Evolutionary conservation across 2,797 vertebrate species (phyloP), one percentile per base, ranked within the genome.

Genomic region (Phrynocephalus guinanensis): DNA sequence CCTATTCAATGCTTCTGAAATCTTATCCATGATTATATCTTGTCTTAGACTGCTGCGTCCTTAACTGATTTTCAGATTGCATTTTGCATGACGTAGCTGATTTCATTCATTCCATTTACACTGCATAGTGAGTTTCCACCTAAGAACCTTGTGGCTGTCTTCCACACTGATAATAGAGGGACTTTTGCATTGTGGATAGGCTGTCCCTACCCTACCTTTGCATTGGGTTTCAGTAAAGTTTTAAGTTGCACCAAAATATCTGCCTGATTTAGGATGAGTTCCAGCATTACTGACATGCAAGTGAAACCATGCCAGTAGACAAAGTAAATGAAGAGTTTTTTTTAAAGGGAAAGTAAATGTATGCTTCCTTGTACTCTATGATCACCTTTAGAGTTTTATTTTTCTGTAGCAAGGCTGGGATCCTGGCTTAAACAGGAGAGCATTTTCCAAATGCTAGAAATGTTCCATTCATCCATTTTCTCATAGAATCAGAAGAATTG

Each of bases 41-140:
- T 67, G 5, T 63, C 6, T 26, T 73, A 18, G 15, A 28, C 9
- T 6, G 26, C 15, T 26, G 44, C 4, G 3, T 76, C 13, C 24
- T 2, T 66, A 76, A 84, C 56, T 66, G 83, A 30, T 76, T 84
- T 33, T 76, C 33, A 73, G n/a, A 60, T 83, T 73, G 73, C 70
- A 60, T 73, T 73, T 84, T 73, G 82, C 82, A 73, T 60, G 52
- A 72, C 38, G 38, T 56, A 56, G 52, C 5, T 18, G 50, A 84
- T 56, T 73, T 73, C 50, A 73, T 73, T 84, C n/a, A 60, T 50
- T 83, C 24, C 10, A n/a, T n/a, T 48, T 68, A 52, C 38, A 44
- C 44, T 30, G 38, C 38, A 71, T 48, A 33, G 24, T 60, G 9
- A 28, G 33, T 33, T 66, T 60, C 60, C n/a, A 11, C 50, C 26